Percentiles rank a stretch among this genome's conserved stretches.
These are phyloP conservation scores for Eublepharis macularius DNA, from an alignment of 2,113 vertebrate genomes.

Conservation along the genomic window DNA sequence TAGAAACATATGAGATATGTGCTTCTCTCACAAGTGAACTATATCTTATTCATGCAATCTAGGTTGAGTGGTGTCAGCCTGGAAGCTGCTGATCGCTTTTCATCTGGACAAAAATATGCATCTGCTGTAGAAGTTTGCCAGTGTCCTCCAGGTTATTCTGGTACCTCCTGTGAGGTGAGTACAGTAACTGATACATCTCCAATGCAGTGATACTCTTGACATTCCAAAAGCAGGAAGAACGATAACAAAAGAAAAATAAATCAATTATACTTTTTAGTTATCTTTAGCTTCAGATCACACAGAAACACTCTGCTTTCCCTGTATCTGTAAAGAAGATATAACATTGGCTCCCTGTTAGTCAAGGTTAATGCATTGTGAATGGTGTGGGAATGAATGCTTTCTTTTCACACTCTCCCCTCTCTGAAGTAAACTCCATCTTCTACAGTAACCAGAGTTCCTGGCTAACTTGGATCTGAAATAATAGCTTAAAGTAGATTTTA, in stretches of 20 bases:
- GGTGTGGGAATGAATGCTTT: neutral
- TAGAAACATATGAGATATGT: neutral
- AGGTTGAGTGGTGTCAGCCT: constrained; percentile 75
- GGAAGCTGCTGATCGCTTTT: constrained; percentile 73
- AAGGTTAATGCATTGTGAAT: neutral
- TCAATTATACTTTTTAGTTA: neutral
- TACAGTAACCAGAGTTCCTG: neutral
- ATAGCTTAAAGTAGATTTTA: neutral
- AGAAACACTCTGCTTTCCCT: neutral
- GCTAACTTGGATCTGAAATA: neutral
- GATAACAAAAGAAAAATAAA: neutral
- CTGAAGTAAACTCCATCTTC: neutral
- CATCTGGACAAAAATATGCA: constrained; percentile 62
- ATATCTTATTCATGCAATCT: neutral
- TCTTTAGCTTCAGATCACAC: neutral
- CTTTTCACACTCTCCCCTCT: neutral
- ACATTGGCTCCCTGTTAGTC: too few relatives aligned
- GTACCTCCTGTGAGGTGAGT: constrained; percentile 88
- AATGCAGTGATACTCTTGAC: neutral
- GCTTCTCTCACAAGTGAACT: constrained; percentile 14
- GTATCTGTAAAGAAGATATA: too few relatives aligned
- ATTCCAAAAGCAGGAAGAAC: neutral
- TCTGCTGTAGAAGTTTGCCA: constrained; percentile 81
- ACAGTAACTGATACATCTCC: neutral
- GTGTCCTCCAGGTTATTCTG: constrained; percentile 82